Base-by-base conservation (phyloP, 2,888 invertebrate genomes). In the Mantis religiosa region DNA sequence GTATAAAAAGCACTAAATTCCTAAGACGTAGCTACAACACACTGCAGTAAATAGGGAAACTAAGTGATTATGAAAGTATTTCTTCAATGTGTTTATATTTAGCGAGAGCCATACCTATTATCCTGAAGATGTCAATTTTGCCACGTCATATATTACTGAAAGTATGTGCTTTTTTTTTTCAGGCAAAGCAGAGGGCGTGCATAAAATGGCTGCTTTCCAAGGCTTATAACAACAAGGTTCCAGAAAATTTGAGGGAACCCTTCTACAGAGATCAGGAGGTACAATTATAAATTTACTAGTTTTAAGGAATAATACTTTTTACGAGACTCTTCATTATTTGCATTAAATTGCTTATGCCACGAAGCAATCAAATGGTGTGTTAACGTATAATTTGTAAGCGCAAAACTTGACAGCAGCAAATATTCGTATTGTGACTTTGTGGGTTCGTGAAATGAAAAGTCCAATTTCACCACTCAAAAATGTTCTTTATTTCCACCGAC, bases 181-280 rank as follows among this genome's bases (percentile, higher is more conserved):
- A 99, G 98, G 98, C 98, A 92, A 98, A 98, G 94, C 98, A 98
- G 94, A 96, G 97, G 94, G 98, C 98, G 92, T 98, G 98, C 92
- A 96, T 99, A 92, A 97, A 98, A 95, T 99, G 99, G 99, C 96
- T 99, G 92, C 95, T 99, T 91, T 97, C 98, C 92, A 99, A 99
- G 95, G 98, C 98, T 91, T 98, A 97, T 95, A 98, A 98, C 95
- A 98, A 98, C 95, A 96, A 96, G 94, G 97, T 97, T 93, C 98
- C 98, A 92, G 97, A 97, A 93, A 98, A 98, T 94, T 95, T 98
- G 91, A 96, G 96, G 93, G 98, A 98, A 93, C 98, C 98, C 90
- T 98, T 98, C 94, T 99, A 98, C 94, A 96, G 97, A 93, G 98
- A 98, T 94, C 97, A 98, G 94, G 98, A 98, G 96, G 98, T 97